Evolutionary conservation across 35 echinoderm and acorn worm species (phyloP), one percentile per base, ranked within the genome.

Genomic region (Strongylocentrotus purpuratus): DNA sequence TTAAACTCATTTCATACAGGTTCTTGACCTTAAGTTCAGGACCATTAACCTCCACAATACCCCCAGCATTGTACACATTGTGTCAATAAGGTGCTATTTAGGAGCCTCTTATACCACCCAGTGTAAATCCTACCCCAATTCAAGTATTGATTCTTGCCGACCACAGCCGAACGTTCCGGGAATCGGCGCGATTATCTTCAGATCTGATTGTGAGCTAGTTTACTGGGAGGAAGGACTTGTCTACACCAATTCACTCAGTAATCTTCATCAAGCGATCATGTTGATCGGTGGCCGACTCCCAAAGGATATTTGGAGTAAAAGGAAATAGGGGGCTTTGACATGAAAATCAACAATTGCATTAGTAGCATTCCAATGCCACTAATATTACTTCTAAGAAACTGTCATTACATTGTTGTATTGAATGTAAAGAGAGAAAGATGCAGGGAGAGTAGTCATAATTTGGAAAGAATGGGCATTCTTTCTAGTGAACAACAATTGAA

Each of bases 321-420:
- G 87, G 87, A 89, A 89, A 46, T 89, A 78, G 28, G 65, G 65
- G 65, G 65, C 65, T 78, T n/a, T 78, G 65, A 78, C 65, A 78
- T 78, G 65, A 78, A 78, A 78, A 78, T 78, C 65, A 78, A 78
- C 65, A 78, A 78, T 78, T 78, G 65, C 65, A 78, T 78, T 78
- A 78, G 20, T n/a, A 78, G 65, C 65, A 78, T 78, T 78, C 65
- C 65, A 28, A 22, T 28, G 65, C 25, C 22, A 28, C 65, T 78
- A 28, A 78, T 28, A 78, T 78, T 5, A n/a, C 65, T 78, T 78
- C 65, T 78, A 7, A 78, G 65, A 78, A 78, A 78, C 65, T 78
- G 65, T 78, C 65, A 78, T 78, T 78, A n/a, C 65, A 78, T 78
- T 78, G 65, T 78, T 78, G 65, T 25, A 71, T 71, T 71, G 18